Conservation (phyloP, 2,113 vertebrate species). For the Microtus oregoni region DNA sequence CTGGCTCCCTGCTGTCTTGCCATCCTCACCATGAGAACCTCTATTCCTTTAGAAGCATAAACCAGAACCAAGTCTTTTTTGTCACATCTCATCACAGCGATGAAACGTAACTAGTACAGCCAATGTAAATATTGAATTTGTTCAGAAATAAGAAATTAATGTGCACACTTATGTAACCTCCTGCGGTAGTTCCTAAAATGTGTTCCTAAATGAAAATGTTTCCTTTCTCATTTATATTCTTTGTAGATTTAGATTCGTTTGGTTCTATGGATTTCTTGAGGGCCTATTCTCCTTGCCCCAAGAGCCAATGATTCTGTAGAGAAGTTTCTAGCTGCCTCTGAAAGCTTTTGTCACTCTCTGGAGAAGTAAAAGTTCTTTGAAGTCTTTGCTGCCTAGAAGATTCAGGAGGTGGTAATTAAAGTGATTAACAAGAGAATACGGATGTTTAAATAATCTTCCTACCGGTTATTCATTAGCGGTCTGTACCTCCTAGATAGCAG, state of each 20-base stretch:
- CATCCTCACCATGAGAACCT: neutral
- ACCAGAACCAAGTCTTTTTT: neutral
- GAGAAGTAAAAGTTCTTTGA: constrained; percentile 5
- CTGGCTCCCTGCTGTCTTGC: neutral
- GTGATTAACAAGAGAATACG: constrained; percentile 65
- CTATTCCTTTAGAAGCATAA: neutral
- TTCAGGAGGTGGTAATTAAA: constrained; percentile 83
- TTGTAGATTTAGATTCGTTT: neutral
- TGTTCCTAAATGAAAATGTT: neutral
- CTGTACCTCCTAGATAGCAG: constrained; percentile 71
- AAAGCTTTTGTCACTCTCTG: constrained; percentile 5
- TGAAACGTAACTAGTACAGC: neutral
- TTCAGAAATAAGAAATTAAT: neutral
- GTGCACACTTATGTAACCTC: neutral
- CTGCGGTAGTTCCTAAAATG: neutral
- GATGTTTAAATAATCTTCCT: constrained; percentile 69
- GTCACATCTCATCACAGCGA: neutral
- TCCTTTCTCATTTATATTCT: neutral
- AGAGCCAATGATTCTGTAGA: constrained; percentile 23
- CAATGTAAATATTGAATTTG: neutral
- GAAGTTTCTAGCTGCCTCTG: neutral
- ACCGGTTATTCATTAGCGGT: constrained; percentile 80
- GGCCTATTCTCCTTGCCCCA: neutral
- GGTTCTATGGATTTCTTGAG: neutral
- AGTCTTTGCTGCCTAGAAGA: constrained; percentile 43